Base-by-base conservation (phyloP, 2,888 invertebrate genomes). In the Ectemnius lituratus region DNA sequence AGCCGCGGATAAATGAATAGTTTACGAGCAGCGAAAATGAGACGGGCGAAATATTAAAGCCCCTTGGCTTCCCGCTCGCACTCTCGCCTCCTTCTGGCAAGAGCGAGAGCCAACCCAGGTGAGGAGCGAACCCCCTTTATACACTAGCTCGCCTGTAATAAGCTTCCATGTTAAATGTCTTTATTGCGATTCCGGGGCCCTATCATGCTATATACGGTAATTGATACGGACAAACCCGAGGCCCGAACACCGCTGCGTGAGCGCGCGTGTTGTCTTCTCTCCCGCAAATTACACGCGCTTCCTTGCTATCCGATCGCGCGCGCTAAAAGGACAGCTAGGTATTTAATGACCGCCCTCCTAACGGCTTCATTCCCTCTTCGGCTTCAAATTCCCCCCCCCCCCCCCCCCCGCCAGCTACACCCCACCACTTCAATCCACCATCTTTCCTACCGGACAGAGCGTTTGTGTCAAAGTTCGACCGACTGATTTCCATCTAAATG, bases 21-120 rank as follows among this genome's bases (percentile, higher is more conserved):
- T 90, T 90, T 90, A 90, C 90, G 90, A 89, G 89, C 89, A 88
- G 89, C 89, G 89, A 90, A 90, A 89, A 90, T 87, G 88, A 88
- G 86, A 87, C 84, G 87, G 85, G 86, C 85, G 86, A 89, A 88
- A 87, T 86, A 87, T 89, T 87, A 89, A 88, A 87, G 84, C 80
- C 81, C 79, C 75, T 70, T 37, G 37, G 37, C 37, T 37, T 37
- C 37, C 37, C 37, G 37, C 37, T 37, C 37, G 1, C 37, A 37
- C 37, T 37, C 37, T 4, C 11, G 37, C 37, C 37, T 37, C 37
- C 37, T 37, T 2, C 11, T 4, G 37, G 37, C 37, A 8, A 37
- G 37, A 37, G 37, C 37, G 37, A 37, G 37, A 37, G 11, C 37
- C 1, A 8, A 8, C 79, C 78, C 73, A 73, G 82, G 79, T 82